Conservation (phyloP, 2,888 invertebrate species). For the Autographa gamma region DNA sequence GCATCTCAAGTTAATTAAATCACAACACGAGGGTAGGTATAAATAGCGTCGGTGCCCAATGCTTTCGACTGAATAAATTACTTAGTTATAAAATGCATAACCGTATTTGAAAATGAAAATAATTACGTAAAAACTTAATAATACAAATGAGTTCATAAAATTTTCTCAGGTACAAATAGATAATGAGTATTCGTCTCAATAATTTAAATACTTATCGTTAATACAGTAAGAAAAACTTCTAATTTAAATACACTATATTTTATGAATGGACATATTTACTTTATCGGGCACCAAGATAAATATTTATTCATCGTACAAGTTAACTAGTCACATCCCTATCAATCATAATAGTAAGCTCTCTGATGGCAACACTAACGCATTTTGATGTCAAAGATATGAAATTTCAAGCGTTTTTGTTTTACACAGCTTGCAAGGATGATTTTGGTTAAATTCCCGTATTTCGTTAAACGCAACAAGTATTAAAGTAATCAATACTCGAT, state of each 20-base stretch:
- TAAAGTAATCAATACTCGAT: neutral
- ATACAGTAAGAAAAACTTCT: neutral
- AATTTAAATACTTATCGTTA: neutral
- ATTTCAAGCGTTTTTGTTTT: neutral
- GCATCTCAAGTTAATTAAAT: conserved; percentile 65
- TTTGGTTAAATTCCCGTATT: neutral
- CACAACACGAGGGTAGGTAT: conserved; percentile 60
- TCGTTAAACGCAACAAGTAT: neutral
- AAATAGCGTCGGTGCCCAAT: neutral
- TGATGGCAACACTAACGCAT: neutral
- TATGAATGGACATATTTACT: no score
- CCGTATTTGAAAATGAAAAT: neutral
- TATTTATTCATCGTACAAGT: neutral
- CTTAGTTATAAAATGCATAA: neutral
- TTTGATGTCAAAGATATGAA: neutral
- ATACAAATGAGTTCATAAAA: neutral
- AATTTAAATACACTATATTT: neutral
- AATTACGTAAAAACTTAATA: neutral
- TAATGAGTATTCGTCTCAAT: conserved; percentile 2
- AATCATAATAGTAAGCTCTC: neutral
- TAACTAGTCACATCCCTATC: neutral
- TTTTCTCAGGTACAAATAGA: conserved; percentile 1
- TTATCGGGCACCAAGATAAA: neutral
- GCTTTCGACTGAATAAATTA: neutral
- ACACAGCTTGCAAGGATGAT: neutral